Evolutionary conservation across 2,888 invertebrate genomes (phyloP).

Genomic region (Micoletzkya japonica): DNA sequence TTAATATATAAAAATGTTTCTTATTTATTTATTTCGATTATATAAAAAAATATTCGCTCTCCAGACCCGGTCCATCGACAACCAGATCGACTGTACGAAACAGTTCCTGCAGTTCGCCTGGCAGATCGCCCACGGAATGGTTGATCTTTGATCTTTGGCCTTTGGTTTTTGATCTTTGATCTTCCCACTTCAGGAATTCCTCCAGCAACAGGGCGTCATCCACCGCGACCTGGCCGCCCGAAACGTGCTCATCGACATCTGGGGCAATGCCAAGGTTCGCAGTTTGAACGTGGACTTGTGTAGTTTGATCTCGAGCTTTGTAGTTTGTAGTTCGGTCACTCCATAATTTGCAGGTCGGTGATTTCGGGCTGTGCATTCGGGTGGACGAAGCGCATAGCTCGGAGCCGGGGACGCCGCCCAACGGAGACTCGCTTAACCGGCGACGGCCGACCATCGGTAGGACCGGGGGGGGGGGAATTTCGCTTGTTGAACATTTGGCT

Average conservation of each 20-base stretch:
- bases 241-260: constrained; percentile 53
- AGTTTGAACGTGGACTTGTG: no score
- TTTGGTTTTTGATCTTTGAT: neutral
- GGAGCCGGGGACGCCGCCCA: no score
- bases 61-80: constrained; percentile 52
- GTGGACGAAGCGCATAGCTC: no score
- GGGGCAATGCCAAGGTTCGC: constrained; percentile 52
- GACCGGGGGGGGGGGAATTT: no score
- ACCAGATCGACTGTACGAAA: constrained; percentile 54
- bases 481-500: no score
- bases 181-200: constrained; percentile 31
- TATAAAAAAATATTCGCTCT: constrained; percentile 9
- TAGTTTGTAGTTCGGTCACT: neutral
- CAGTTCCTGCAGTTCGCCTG: constrained; percentile 58
- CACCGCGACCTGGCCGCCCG: constrained; percentile 60
- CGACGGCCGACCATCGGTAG: no score
- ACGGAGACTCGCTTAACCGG: no score
- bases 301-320: neutral
- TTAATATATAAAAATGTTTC: no score
- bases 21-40: constrained; percentile 9
- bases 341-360: constrained; percentile 49
- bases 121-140: constrained; percentile 61
- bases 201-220: constrained; percentile 36
- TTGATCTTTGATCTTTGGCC: constrained; percentile 22
- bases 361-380: constrained; percentile 55